Base-by-base conservation (phyloP, 1,140 invertebrate genomes). In the Eueides isabella region DNA sequence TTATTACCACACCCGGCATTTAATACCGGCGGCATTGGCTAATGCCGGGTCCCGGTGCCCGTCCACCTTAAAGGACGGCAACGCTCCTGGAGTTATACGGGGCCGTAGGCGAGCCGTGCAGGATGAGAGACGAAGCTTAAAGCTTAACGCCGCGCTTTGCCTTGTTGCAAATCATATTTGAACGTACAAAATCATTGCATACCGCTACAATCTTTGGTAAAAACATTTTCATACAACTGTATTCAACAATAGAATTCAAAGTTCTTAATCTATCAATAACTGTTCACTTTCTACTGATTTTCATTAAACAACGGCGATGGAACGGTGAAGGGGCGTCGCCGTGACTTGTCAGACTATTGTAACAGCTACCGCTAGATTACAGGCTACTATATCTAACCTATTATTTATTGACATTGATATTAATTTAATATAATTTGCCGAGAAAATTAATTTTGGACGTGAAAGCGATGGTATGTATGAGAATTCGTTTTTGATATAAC, bases 381-480 rank as follows among this genome's bases (percentile, higher is more conserved):
- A 68, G 41, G 19, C 29, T 23, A n/a, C 66, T 30, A 31, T 68
- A 68, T 30, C 48, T 31, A 41, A 28, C 31, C 33, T 68, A 68
- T 68, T 55, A 68, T 48, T 55, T 55, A 68, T 55, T 68, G 66
- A 68, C 66, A 68, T 55, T 38, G 33, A 66, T 66, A 66, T 66
- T 55, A 68, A 68, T 68, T 55, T 68, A n/a, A 55, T 68, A 68
- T 68, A 68, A 68, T 68, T 68, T 68, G 48, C 19, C 6, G 48
- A 11, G 11, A 26, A 55, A 55, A 23, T 1, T 55, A 26, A 55
- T 55, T 55, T 55, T 12, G 48, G 48, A 9, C 12, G 7, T 55
- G 48, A 55, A 55, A 4, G 6, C 11, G 48, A 23, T 26, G 44
- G 16, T 44, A 44, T 44, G 41, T 44, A 44, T 19, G n/a, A 44